A percentile compares a stretch with the other conserved stretches of the same genome.
Conservation (phyloP, 2,113 vertebrate species). For the Pogonocichla stellata region DNA sequence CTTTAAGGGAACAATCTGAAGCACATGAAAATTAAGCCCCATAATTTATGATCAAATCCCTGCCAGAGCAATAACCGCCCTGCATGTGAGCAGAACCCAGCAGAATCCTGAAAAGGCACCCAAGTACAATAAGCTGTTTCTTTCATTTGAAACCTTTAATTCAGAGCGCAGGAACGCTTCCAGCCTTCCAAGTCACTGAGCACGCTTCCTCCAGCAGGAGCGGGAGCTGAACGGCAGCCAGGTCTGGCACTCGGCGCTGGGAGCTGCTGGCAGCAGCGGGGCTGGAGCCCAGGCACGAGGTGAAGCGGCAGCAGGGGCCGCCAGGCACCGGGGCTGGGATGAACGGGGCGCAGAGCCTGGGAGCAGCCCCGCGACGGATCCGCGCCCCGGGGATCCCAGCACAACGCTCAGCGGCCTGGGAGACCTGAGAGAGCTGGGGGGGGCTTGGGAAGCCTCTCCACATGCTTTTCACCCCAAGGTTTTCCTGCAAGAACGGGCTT, state of each 20-base stretch:
- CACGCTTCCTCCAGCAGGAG: background rate
- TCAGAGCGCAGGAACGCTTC: background rate
- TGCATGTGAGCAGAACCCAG: background rate
- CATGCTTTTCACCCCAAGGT: background rate
- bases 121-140: background rate
- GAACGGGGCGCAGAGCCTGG: background rate
- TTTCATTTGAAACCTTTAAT: background rate
- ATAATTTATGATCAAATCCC: background rate
- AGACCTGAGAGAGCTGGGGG: fast-evolving
- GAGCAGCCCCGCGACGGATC: fast-evolving
- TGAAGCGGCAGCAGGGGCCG: background rate
- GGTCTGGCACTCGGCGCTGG: background rate
- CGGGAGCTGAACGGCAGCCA: background rate
- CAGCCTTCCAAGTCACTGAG: background rate
- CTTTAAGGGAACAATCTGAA: background rate
- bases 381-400: fast-evolving
- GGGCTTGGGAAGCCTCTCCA: background rate
- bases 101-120: background rate
- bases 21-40: background rate
- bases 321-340: background rate
- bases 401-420: fast-evolving
- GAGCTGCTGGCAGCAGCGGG: background rate
- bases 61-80: background rate
- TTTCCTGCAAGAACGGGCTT: background rate
- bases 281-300: background rate